Evolutionary conservation across 2,888 invertebrate genomes (phyloP), one percentile per base, ranked within the genome.

Genomic region (Drosophila demipolita): DNA sequence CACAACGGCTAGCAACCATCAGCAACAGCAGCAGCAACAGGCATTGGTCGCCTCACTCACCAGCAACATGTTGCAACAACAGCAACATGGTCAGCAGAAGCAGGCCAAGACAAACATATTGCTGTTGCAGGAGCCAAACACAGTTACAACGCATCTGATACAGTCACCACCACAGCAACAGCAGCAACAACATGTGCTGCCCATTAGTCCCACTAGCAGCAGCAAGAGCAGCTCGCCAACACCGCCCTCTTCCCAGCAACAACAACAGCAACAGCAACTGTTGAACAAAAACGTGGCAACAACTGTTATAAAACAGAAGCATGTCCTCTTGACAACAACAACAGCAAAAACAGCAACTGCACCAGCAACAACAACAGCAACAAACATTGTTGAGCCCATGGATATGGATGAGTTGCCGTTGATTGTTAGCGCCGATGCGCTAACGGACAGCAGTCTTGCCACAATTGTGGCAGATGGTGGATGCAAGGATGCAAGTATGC

Each of bases 181-280:
- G 11, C 83, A 76, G 1, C 78, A 84, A 35, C 82, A 86, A 78
- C 91, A 91, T 83, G 90, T 91, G 72, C 87, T 93, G 87, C 93
- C 93, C 79, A 92, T 93, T 64, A 93, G 93, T 87, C 92, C 93
- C 77, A 93, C 92, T 79, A 87, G 91, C 80, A 91, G 87, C 72
- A 91, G 91, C 74, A 91, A 90, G 72, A 85, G 86, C 77, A 90
- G 83, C 62, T 87, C 87, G n/a, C 87, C 87, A 33, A 87, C 91
- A 66, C 82, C 91, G 23, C 79, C 91, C 63, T 45, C 45, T 1
- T 23, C 45, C 7, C 45, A 45, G 15, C 86, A 87, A 73, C 86
- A 87, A 73, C 90, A 91, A 48, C 74, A 76, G 20, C 80, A 59
- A 29, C 62, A 57, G n/a, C 38, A 26, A 29, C 12, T 42, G 57